Conservation (phyloP, 2,888 invertebrate species). For the Nasonovia ribisnigri region DNA sequence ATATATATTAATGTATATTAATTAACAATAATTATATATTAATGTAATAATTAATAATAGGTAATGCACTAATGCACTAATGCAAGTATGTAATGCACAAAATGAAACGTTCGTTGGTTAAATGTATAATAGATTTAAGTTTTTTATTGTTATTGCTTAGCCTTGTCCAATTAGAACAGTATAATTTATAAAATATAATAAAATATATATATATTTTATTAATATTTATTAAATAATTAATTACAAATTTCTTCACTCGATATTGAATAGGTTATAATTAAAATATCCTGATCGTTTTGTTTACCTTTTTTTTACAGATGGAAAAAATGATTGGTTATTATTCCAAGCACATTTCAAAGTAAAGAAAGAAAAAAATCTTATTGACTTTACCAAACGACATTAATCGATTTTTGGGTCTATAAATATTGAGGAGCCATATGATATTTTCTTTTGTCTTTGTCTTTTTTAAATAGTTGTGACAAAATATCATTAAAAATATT, state of each 20-base stretch:
- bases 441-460: constrained; percentile 23
- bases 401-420: not conserved
- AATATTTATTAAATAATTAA: not conserved
- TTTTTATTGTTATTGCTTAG: not conserved
- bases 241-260: not conserved
- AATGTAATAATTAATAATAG: not conserved
- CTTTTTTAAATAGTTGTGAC: not conserved
- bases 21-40: not conserved
- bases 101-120: not conserved
- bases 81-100: not conserved
- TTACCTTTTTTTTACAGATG: not conserved
- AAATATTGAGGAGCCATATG: not conserved
- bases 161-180: not conserved
- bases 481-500: not conserved
- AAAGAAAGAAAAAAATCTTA: not conserved
- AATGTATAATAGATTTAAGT: not conserved
- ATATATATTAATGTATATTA: not conserved
- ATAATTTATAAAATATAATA: not conserved
- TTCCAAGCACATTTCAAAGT: constrained; percentile 22
- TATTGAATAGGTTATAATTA: not conserved
- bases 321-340: constrained; percentile 33
- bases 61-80: too few relatives aligned
- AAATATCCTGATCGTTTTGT: constrained; percentile 19
- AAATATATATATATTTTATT: not conserved
- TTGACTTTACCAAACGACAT: not conserved